phyloP scores from a whole-genome alignment of 2,113 vertebrate species.

The Noctilio leporinus region DNA sequence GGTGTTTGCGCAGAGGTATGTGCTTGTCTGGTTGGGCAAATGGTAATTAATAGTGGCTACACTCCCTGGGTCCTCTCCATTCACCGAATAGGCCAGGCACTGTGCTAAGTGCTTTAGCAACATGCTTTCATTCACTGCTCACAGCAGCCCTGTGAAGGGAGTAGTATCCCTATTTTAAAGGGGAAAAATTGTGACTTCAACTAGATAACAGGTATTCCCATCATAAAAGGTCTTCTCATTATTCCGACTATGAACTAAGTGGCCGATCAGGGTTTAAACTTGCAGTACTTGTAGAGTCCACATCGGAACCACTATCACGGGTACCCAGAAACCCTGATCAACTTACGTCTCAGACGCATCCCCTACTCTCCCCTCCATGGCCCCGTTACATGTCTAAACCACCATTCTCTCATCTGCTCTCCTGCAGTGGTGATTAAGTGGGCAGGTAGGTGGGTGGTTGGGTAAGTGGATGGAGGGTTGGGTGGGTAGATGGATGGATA shows the following conservation, averaged over 20 bases:
- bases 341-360: background rate
- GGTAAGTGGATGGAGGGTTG: too few relatives aligned
- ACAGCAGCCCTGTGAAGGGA: background rate
- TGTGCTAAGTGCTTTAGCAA: too few relatives aligned
- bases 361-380: background rate
- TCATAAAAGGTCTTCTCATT: background rate
- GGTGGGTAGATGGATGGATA: background rate
- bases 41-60: background rate
- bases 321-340: background rate
- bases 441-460: background rate
- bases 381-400: too few relatives aligned
- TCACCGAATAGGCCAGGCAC: fast-evolving
- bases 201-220: background rate
- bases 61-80: background rate
- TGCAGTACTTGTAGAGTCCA: too few relatives aligned
- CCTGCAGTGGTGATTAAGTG: background rate
- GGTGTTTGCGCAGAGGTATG: background rate
- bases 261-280: background rate
- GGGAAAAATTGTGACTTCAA: background rate
- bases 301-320: background rate
- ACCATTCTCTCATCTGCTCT: background rate
- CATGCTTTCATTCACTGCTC: fast-evolving
- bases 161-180: background rate
- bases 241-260: background rate
- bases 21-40: background rate